Percentiles rank a stretch among this genome's conserved stretches.
These are phyloP conservation scores for Rallus limicola DNA, from an alignment of 2,113 vertebrate genomes.

Conservation along the genomic window DNA sequence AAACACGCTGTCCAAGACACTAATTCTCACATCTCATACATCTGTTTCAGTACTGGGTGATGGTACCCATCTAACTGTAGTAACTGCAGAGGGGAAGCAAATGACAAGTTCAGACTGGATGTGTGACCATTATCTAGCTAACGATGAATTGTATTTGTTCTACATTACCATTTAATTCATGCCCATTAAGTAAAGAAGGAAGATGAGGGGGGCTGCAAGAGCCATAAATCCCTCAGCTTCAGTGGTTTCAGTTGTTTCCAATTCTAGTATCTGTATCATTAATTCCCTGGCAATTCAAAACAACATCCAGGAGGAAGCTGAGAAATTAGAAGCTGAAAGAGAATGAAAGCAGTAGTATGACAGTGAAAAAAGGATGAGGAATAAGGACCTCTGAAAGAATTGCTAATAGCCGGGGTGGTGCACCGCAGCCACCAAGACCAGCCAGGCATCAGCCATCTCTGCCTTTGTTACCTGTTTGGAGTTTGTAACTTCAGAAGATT, in stretches of 20 bases:
- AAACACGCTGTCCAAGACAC: not conserved
- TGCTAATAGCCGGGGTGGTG: not conserved
- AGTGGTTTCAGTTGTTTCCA: not conserved
- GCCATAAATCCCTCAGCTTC: not conserved
- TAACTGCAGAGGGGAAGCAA: not conserved
- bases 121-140: not conserved
- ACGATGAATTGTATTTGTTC: not conserved
- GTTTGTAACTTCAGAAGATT: not conserved
- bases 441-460: not conserved
- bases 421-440: accelerated
- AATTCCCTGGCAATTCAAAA: not conserved
- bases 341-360: not conserved
- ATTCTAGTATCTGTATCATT: not conserved
- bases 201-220: not conserved
- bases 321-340: not conserved
- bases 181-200: not conserved
- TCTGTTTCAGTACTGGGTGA: not conserved
- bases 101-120: not conserved
- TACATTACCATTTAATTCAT: not conserved
- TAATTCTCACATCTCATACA: not conserved
- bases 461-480: not conserved
- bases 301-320: not conserved
- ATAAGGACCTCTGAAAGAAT: not conserved
- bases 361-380: not conserved
- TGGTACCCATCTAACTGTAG: not conserved